These are phyloP conservation scores for Chrysotoxum bicinctum DNA, from an alignment of 2,888 invertebrate genomes.

Conservation along the genomic window DNA sequence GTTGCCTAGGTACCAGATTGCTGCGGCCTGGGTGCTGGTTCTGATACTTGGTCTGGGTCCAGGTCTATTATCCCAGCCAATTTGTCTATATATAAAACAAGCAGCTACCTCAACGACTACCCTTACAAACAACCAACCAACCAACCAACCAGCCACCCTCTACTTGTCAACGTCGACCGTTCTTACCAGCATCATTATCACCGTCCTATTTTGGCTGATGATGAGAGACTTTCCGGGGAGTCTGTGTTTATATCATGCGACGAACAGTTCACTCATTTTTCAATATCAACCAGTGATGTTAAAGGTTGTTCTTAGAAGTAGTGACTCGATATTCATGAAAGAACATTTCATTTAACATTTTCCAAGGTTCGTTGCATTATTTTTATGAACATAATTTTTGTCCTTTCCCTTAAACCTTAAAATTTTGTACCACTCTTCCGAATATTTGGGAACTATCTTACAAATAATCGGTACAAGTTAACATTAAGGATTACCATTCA, in stretches of 20 bases:
- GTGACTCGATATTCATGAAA: too few species aligned
- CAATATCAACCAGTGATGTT: not conserved
- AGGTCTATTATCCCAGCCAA: conserved; percentile 46
- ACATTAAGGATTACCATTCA: too few species aligned
- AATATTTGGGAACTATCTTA: too few species aligned
- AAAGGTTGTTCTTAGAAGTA: not conserved
- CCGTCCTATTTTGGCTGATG: conserved; percentile 39
- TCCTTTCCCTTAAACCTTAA: too few species aligned
- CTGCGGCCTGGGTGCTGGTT: conserved; percentile 31
- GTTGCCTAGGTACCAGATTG: conserved; percentile 39
- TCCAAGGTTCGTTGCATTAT: too few species aligned
- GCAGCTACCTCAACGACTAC: conserved; percentile 15
- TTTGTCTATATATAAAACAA: conserved; percentile 51
- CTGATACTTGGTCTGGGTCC: conserved; percentile 1
- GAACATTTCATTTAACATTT: too few species aligned
- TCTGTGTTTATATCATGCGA: conserved; percentile 20
- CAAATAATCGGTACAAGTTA: too few species aligned
- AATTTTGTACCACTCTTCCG: too few species aligned
- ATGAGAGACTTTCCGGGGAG: conserved; percentile 44
- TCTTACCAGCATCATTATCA: conserved; percentile 34
- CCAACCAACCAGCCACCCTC: not conserved
- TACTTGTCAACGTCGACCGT: conserved; percentile 17
- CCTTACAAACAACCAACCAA: not conserved
- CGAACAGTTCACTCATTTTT: conserved; percentile 47
- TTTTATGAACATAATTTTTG: too few species aligned